phyloP scores from a whole-genome alignment of 1,140 invertebrate genomes.

The Rhopalosiphum maidis region DNA sequence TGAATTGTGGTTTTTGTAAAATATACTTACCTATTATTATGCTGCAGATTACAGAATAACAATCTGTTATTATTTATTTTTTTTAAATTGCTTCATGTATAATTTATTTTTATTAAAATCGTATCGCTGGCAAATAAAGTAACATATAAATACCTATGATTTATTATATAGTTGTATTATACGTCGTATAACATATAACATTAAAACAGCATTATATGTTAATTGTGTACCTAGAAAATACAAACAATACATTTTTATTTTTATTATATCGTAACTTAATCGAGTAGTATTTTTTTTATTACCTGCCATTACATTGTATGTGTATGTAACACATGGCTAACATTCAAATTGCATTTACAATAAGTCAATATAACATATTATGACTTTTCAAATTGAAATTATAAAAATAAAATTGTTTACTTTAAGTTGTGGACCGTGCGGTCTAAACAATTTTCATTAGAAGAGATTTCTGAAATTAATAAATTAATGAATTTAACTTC shows the following conservation, averaged over 20 bases:
- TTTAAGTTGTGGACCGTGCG: background rate
- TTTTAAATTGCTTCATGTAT: background rate
- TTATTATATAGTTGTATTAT: background rate
- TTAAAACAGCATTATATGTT: background rate
- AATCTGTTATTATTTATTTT: background rate
- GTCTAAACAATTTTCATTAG: background rate
- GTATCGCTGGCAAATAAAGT: background rate
- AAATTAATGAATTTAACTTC: background rate
- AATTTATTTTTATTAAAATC: background rate
- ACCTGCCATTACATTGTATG: background rate
- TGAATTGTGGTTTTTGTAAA: background rate
- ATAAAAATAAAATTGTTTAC: background rate
- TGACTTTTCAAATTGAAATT: background rate
- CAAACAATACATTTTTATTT: background rate
- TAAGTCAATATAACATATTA: background rate
- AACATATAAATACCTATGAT: background rate
- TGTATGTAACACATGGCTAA: background rate
- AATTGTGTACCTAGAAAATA: background rate
- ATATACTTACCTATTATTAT: background rate
- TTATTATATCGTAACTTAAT: background rate
- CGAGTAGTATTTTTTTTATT: background rate
- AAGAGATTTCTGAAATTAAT: background rate
- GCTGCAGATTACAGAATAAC: background rate
- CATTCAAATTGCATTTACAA: background rate
- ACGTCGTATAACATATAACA: too few relatives aligned